phyloP scores from a whole-genome alignment of 1,140 invertebrate genomes.

The Elysia chlorotica region DNA sequence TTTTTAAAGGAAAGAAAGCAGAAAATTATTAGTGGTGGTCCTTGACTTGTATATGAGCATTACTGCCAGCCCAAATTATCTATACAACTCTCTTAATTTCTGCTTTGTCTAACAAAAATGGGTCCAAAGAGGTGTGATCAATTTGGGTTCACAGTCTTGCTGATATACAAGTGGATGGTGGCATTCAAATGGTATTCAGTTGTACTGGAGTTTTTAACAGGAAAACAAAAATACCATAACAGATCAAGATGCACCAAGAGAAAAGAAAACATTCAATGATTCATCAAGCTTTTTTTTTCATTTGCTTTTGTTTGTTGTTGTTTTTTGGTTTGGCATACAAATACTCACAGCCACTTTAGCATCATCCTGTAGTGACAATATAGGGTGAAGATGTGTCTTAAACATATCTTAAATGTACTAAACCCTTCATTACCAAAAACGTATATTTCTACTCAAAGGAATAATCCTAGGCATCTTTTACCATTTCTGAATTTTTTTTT shows the following conservation, averaged over 20 bases:
- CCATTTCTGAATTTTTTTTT: too few relatives aligned
- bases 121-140: not conserved
- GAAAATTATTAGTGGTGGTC: too few relatives aligned
- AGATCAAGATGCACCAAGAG: not conserved
- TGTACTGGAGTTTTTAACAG: not conserved
- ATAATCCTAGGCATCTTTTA: too few relatives aligned
- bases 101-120: too few relatives aligned
- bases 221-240: not conserved
- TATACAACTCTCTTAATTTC: too few relatives aligned
- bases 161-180: not conserved
- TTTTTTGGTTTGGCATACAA: not conserved
- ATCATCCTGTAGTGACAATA: conserved; percentile 18
- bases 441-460: too few relatives aligned
- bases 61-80: too few relatives aligned
- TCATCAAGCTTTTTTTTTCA: not conserved
- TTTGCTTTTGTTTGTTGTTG: not conserved
- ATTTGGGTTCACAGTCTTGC: not conserved
- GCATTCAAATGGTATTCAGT: not conserved
- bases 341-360: conserved; percentile 23
- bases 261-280: not conserved
- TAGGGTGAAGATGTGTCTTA: too few relatives aligned
- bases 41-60: too few relatives aligned
- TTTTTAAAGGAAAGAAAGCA: too few relatives aligned
- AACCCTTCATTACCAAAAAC: too few relatives aligned
- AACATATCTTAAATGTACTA: too few relatives aligned